These are phyloP conservation scores for Maniola jurtina DNA, from an alignment of 1,140 invertebrate species.

Conservation along the genomic window DNA sequence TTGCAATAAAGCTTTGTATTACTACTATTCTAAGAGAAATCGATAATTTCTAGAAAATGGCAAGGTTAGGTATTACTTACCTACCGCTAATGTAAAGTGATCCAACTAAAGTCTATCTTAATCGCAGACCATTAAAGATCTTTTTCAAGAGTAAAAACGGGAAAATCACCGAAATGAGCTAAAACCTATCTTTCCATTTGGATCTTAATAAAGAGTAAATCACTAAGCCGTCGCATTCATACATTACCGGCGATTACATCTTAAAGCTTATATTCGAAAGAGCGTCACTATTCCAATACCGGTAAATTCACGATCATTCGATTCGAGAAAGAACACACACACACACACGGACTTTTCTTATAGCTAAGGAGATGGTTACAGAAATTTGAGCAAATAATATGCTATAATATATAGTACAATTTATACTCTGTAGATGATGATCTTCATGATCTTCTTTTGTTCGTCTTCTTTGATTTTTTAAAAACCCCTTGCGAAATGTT, in stretches of 20 bases:
- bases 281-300: not conserved
- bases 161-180: not conserved
- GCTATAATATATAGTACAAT: too few species aligned
- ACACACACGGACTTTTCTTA: not conserved
- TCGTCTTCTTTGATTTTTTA: too few species aligned
- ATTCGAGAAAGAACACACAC: slow-evolving; percentile 13
- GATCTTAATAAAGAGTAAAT: slow-evolving; percentile 16
- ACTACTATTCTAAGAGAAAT: too few species aligned
- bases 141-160: not conserved
- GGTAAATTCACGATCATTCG: slow-evolving; percentile 8
- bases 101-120: not conserved
- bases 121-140: not conserved
- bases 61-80: too few species aligned
- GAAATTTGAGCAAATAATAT: too few species aligned
- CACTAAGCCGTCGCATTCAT: slow-evolving; percentile 2
- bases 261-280: slow-evolving; percentile 11
- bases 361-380: not conserved
- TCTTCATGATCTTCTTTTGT: too few species aligned
- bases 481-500: too few species aligned
- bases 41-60: too few species aligned
- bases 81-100: too few species aligned
- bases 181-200: slow-evolving; percentile 7
- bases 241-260: slow-evolving; percentile 10
- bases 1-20: too few species aligned
- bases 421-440: too few species aligned